Evolutionary conservation across 2,888 invertebrate genomes (phyloP).

Genomic region (Rhaphigaster nebulosa): DNA sequence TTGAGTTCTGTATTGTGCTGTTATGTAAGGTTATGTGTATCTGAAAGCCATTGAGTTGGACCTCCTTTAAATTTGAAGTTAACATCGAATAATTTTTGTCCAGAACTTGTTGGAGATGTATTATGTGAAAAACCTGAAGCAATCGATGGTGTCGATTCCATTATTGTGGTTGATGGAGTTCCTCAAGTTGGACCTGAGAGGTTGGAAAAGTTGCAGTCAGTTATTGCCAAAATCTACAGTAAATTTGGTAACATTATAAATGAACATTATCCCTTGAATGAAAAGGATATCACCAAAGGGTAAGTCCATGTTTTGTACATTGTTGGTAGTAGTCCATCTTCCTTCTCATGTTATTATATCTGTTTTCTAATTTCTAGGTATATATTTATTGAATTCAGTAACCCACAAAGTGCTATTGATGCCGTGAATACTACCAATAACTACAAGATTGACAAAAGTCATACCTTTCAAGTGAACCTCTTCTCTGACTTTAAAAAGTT

Average conservation of each 20-base stretch:
- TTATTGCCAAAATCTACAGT: conserved; percentile 90
- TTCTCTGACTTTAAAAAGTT: conserved; percentile 96
- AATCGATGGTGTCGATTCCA: conserved; percentile 95
- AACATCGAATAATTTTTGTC: conserved; percentile 65
- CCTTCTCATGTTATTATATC: not conserved
- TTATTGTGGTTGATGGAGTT: conserved; percentile 95
- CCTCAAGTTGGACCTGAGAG: conserved; percentile 94
- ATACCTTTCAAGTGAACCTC: conserved; percentile 93
- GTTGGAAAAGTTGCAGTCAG: conserved; percentile 91
- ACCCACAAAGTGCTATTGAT: conserved; percentile 85
- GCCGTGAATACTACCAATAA: conserved; percentile 91
- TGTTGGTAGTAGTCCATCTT: conserved; percentile 33
- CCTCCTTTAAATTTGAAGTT: not conserved
- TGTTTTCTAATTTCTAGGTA: conserved; percentile 72
- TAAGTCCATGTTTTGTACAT: conserved; percentile 66
- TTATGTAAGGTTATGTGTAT: conserved; percentile 43
- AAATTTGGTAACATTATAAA: conserved; percentile 90
- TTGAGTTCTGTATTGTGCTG: not conserved
- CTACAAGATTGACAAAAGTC: conserved; percentile 95
- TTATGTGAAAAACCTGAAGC: conserved; percentile 91
- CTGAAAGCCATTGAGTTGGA: not conserved
- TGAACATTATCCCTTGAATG: conserved; percentile 88
- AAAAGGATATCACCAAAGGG: conserved; percentile 89
- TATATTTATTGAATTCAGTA: conserved; percentile 92
- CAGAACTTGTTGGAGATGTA: conserved; percentile 94